Evolutionary conservation across 2,888 invertebrate species (phyloP).

Genomic region (Dinocampus coccinellae): DNA sequence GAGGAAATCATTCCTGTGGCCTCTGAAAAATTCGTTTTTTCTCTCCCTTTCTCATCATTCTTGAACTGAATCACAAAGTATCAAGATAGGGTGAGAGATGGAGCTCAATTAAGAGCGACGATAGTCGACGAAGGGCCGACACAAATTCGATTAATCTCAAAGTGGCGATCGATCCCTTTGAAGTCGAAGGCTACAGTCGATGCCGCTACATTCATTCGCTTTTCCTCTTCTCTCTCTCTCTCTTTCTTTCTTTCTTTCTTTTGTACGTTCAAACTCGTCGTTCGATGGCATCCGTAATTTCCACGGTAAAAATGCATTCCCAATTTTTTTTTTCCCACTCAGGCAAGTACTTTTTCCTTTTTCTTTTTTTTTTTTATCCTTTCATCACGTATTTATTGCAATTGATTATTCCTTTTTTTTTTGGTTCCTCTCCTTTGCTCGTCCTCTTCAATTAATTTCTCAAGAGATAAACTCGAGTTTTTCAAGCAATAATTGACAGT

Average conservation of each 20-base stretch:
- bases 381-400: neutral
- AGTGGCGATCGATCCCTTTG: slow-evolving; percentile 35
- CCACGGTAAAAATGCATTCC: slow-evolving; percentile 22
- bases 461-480: neutral
- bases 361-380: neutral
- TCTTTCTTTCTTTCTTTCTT: neutral
- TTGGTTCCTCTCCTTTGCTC: neutral
- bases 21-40: neutral
- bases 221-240: neutral
- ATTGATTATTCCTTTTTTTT: neutral
- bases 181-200: slow-evolving; percentile 25
- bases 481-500: neutral
- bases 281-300: slow-evolving; percentile 32
- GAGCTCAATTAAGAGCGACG: slow-evolving; percentile 26
- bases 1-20: neutral
- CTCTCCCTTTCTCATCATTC: neutral
- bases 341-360: neutral
- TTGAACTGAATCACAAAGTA: neutral
- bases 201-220: neutral
- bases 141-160: slow-evolving; percentile 36
- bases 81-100: slow-evolving; percentile 7
- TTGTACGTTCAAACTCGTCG: slow-evolving; percentile 23
- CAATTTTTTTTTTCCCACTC: neutral
- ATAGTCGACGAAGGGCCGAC: slow-evolving; percentile 16
- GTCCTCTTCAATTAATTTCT: neutral